Base-by-base conservation (phyloP, 2,797 vertebrate genomes). In the Champsocephalus gunnari region DNA sequence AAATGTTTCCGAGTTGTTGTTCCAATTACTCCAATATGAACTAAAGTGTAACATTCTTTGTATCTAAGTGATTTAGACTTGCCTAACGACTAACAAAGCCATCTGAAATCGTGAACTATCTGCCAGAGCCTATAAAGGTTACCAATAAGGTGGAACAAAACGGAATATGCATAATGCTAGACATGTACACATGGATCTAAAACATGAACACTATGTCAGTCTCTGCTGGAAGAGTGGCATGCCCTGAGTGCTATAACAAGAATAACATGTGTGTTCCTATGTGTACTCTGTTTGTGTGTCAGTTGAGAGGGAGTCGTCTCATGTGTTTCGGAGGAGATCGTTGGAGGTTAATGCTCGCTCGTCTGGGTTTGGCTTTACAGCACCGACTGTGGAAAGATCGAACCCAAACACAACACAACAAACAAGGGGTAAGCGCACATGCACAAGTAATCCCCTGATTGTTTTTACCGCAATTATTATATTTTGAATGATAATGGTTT, bases 231-330 rank as follows among this genome's bases (percentile, higher is more conserved):
- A 59, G 38, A 59, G 19, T 14, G 44, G 45, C 41, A 54, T 28
- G 49, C 9, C 9, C 11, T 3, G 13, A 16, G 43, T 16, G 34
- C 19, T 12, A 45, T 5, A 47, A 38, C 19, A 12, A 34, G n/a
- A 34, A 34, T 38, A 12, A 50, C 51, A 41, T 38, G n/a, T 9
- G 24, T 61, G 28, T 47, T 47, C 24, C 28, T 10, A 60, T n/a
- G 34, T 56, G 14, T 56, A 16, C 54, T 56, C 7, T 56, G 54
- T 60, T 54, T 59, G 53, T 71, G 48, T 88, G 13, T 65, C 80
- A 95, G 95, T 95, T 85, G 91, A 93, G 67, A 91, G 93, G 75
- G 92, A 90, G 83, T 73, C 81, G 0, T 94, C 92, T 7, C 82
- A 81, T 0, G 75, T 92, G 70, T 94, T 92, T 19, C 50, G 89